These are phyloP conservation scores for Xiphias gladius DNA, from an alignment of 2,113 vertebrate species.

Conservation along the genomic window DNA sequence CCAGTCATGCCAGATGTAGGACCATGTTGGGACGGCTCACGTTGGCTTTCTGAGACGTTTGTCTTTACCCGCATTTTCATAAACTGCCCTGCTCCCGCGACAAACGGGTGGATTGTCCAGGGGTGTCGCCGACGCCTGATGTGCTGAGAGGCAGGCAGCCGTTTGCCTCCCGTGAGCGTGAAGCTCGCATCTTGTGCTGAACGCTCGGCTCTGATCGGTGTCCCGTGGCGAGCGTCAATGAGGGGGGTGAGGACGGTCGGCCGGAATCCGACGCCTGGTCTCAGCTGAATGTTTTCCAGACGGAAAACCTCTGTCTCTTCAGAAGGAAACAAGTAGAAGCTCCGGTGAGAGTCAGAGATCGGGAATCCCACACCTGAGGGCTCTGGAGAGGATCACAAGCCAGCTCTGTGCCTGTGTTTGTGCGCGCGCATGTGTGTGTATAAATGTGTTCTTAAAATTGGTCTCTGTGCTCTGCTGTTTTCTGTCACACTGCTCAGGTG, in stretches of 20 bases:
- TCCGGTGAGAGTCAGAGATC: slow-evolving; percentile 20
- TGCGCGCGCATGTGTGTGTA: neutral
- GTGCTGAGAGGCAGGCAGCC: neutral
- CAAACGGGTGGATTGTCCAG: neutral
- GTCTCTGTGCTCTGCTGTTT: neutral
- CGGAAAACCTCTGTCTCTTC: slow-evolving; percentile 50
- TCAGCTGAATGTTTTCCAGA: slow-evolving; percentile 44
- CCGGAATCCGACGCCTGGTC: no score
- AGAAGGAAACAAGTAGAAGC: slow-evolving; percentile 58
- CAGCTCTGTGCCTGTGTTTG: slow-evolving; percentile 20
- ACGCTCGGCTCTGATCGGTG: neutral
- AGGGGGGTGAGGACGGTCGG: no score
- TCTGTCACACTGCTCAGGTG: slow-evolving; percentile 1
- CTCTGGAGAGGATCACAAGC: slow-evolving; percentile 51
- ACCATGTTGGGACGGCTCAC: no score
- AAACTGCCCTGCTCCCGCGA: neutral
- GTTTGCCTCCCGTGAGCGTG: neutral
- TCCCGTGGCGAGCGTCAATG: no score
- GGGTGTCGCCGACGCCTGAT: neutral
- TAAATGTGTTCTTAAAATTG: neutral
- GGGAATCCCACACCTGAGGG: slow-evolving; percentile 48
- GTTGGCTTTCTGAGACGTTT: neutral
- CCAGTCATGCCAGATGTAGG: no score
- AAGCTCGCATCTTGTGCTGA: neutral
- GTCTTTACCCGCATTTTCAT: neutral